Conservation (phyloP, 1,140 invertebrate genomes). For the Sinonovacula constricta region DNA sequence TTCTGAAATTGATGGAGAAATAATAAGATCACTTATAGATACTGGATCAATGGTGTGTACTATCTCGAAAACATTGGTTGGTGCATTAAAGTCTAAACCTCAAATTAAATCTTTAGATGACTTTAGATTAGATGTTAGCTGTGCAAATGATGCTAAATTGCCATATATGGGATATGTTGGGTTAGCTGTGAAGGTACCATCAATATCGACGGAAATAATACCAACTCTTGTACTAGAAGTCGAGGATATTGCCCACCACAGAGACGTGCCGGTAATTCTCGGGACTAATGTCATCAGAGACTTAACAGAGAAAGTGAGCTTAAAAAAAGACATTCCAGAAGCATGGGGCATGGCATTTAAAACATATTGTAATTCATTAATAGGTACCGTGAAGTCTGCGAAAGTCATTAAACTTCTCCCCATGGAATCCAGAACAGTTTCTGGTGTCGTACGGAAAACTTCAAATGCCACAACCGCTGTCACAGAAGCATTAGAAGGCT, state of each 20-base stretch:
- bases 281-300: background rate
- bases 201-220: background rate
- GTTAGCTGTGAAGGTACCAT: background rate
- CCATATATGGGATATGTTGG: constrained; percentile 10
- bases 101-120: background rate
- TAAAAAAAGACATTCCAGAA: constrained; percentile 16
- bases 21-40: no score
- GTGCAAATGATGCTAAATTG: constrained; percentile 1
- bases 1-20: no score
- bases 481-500: no score
- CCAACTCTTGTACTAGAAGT: no score
- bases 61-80: background rate
- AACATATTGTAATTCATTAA: no score
- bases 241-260: no score
- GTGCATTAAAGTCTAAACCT: background rate
- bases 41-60: constrained; percentile 26
- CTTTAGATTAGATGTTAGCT: constrained; percentile 12
- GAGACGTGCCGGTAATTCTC: background rate
- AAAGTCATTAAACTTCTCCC: no score
- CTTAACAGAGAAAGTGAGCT: background rate
- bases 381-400: no score
- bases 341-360: no score
- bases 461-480: no score
- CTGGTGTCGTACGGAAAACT: no score
- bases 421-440: no score